Evolutionary conservation across 2,113 vertebrate species (phyloP), one percentile per base, ranked within the genome.

Genomic region (Perca flavescens): DNA sequence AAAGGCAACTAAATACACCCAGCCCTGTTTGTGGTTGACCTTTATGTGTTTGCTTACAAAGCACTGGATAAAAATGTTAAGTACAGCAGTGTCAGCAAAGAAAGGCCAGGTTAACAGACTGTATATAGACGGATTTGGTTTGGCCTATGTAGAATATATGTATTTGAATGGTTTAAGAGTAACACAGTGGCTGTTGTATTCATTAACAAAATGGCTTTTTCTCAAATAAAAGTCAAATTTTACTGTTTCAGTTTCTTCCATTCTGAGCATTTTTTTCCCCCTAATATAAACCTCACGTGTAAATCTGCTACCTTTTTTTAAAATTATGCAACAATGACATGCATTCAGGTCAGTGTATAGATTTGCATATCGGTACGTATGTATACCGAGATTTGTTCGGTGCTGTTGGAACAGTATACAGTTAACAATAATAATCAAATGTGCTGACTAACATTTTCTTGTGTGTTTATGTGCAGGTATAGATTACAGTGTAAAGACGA

Each of bases 401-500:
- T 57, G 40, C 47, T 57, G n/a, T 57, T 47, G 3, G 6, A 6
- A 31, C 9, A 43, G 11, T 22, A 34, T 4, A 15, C 21, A 14
- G 25, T 34, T 22, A 58, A 68, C 17, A 14, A 11, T 16, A 21
- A 25, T 43, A 14, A 47, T 3, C 0, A 3, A n/a, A 3, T 21
- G 6, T 54, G 4, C 25, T 67, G 17, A 62, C 3, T 58, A 10
- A 76, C 9, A 3, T 60, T 13, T 22, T 65, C 9, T n/a, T 63
- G 11, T 77, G 12, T 69, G 7, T 60, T 6, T 56, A 10, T 64
- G 9, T 74, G 22, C 63, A 99, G 98, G 97, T 67, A 95, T 99
- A 40, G 98, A 99, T 92, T 99, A 97, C 93, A 96, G 91, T 5
- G 97, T 99, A 65, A 98, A 97, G 92, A 98, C 96, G 0, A 86